phyloP scores from a whole-genome alignment of 2,888 invertebrate genomes.

The Cistogaster globosa region DNA sequence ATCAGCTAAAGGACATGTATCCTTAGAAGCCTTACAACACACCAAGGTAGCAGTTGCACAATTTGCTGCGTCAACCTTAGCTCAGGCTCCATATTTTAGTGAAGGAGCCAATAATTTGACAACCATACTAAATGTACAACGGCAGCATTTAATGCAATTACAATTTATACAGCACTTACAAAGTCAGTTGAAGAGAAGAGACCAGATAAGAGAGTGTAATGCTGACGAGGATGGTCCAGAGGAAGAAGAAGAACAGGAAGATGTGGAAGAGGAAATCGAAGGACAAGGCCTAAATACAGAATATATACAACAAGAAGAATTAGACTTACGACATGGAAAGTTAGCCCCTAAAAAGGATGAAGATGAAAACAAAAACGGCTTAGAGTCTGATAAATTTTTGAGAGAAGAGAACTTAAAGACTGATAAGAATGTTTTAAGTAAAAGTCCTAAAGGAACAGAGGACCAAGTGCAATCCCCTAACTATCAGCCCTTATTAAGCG shows the following conservation, averaged over 20 bases:
- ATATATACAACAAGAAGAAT: conserved; percentile 37
- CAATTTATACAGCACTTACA: conserved; percentile 97
- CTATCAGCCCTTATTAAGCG: conserved; percentile 79
- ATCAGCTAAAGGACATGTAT: conserved; percentile 87
- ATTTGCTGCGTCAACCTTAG: conserved; percentile 92
- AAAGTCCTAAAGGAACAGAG: conserved; percentile 24
- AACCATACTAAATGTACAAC: conserved; percentile 96
- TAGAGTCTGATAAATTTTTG: conserved; percentile 41
- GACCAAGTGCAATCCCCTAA: conserved; percentile 74
- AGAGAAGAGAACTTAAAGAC: conserved; percentile 77
- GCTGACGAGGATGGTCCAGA: conserved; percentile 44
- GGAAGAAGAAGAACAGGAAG: conserved; percentile 52
- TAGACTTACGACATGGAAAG: conserved; percentile 55
- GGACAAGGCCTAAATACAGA: conserved; percentile 33
- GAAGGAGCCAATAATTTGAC: conserved; percentile 93
- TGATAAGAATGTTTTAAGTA: conserved; percentile 73
- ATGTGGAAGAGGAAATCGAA: conserved; percentile 33
- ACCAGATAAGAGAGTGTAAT: conserved; percentile 46
- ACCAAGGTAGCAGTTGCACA: conserved; percentile 92
- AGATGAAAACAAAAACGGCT: conserved; percentile 33
- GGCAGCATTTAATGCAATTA: conserved; percentile 97
- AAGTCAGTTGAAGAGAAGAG: conserved; percentile 87
- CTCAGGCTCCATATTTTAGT: conserved; percentile 90
- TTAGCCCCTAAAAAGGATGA: neutral
- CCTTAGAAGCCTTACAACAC: conserved; percentile 95